phyloP scores from a whole-genome alignment of 2,113 vertebrate species.

The Eubucco bourcierii region DNA sequence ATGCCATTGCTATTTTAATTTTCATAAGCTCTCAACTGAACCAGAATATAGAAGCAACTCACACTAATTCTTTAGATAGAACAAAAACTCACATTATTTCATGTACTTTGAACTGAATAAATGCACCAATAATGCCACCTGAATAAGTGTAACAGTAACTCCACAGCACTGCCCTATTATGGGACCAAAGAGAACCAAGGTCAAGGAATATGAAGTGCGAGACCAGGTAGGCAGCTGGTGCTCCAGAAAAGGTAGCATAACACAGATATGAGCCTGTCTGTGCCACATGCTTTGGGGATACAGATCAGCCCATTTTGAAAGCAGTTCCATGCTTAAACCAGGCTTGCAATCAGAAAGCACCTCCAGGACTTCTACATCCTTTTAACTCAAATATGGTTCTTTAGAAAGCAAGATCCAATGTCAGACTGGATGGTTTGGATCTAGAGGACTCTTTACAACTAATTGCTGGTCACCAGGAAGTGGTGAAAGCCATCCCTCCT shows the following conservation, averaged over 20 bases:
- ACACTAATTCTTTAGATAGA: background rate
- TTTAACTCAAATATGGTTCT: background rate
- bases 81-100: background rate
- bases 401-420: background rate
- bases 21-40: conserved; percentile 10
- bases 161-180: background rate
- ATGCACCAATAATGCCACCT: background rate
- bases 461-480: background rate
- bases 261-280: background rate
- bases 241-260: background rate
- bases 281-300: background rate
- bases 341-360: background rate
- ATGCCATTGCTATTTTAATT: conserved; percentile 1
- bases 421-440: background rate
- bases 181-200: background rate
- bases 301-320: background rate
- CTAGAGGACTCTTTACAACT: background rate
- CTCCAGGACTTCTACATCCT: background rate
- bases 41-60: background rate
- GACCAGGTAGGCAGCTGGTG: background rate
- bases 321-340: background rate
- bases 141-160: background rate
- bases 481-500: accelerated
- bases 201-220: background rate
- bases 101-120: background rate